These are phyloP conservation scores for Chlorops oryzae DNA, from an alignment of 1,140 invertebrate genomes.

Conservation along the genomic window DNA sequence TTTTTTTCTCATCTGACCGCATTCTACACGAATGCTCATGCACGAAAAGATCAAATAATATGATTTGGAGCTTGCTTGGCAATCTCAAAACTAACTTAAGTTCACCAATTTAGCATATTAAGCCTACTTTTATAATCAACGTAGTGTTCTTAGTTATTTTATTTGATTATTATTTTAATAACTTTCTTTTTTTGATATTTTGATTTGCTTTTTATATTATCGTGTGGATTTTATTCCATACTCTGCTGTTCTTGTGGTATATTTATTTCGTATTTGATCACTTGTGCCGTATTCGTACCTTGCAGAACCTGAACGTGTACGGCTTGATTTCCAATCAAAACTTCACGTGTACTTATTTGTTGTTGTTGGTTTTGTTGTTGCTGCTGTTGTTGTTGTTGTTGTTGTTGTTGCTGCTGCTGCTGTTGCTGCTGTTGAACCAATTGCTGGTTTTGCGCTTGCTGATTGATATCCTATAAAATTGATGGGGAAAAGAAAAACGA, in stretches of 20 bases:
- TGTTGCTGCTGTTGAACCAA: conserved; percentile 25
- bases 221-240: conserved; percentile 12
- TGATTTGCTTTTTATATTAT: background rate
- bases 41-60: too few relatives aligned
- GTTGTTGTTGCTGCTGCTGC: conserved; percentile 24
- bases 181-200: background rate
- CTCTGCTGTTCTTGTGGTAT: conserved; percentile 22
- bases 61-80: too few relatives aligned
- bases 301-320: conserved; percentile 27
- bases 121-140: too few relatives aligned
- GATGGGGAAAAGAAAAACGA: background rate
- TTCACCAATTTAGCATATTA: too few relatives aligned
- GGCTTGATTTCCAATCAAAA: conserved; percentile 25
- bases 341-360: conserved; percentile 18
- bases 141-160: too few relatives aligned
- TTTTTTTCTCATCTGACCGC: too few relatives aligned
- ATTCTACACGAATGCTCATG: too few relatives aligned
- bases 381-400: conserved; percentile 28
- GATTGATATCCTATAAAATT: background rate
- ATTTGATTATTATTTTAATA: too few relatives aligned
- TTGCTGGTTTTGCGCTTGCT: conserved; percentile 28
- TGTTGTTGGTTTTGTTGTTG: conserved; percentile 35
- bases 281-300: conserved; percentile 21
- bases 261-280: conserved; percentile 29
- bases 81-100: too few relatives aligned